A percentile compares a stretch with the other conserved stretches of the same genome.
Conservation (phyloP, 2,797 vertebrate species). For the Rhinella marina region DNA sequence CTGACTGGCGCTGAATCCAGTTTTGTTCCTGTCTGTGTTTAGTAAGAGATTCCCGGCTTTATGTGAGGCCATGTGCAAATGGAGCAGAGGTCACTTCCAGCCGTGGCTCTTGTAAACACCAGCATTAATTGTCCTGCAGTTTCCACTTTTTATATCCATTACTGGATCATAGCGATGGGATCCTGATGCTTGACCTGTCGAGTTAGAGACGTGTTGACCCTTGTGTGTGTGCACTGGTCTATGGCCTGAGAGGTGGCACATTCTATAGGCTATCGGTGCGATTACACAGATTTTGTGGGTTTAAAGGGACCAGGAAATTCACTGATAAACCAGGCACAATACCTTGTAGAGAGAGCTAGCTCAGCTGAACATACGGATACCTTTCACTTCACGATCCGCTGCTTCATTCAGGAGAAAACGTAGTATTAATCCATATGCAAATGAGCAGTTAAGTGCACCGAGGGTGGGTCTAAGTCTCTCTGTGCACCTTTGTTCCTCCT, state of each 20-base stretch:
- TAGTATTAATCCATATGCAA: no score
- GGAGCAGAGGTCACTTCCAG: conserved; percentile 55
- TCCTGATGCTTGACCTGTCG: conserved; percentile 41
- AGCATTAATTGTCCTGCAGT: conserved; percentile 52
- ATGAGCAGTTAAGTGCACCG: no score
- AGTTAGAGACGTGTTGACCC: conserved; percentile 38
- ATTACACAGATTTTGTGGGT: neutral
- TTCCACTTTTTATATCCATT: conserved; percentile 59
- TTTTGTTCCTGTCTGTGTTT: conserved; percentile 57
- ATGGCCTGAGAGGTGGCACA: neutral
- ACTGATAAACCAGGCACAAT: no score
- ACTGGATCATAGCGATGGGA: conserved; percentile 40
- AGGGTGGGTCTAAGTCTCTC: no score
- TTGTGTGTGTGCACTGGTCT: neutral
- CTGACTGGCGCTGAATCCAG: conserved; percentile 47
- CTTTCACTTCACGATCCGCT: no score
- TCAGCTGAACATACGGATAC: no score
- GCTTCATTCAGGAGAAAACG: no score
- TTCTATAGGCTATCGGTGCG: neutral
- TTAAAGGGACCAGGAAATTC: no score
- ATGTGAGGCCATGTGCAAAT: conserved; percentile 55
- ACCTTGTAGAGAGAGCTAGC: no score
- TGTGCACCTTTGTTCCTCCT: no score
- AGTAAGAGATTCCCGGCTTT: conserved; percentile 53
- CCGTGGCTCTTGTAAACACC: conserved; percentile 52